Conservation (phyloP, 2,113 vertebrate genomes). For the Numenius arquata region DNA sequence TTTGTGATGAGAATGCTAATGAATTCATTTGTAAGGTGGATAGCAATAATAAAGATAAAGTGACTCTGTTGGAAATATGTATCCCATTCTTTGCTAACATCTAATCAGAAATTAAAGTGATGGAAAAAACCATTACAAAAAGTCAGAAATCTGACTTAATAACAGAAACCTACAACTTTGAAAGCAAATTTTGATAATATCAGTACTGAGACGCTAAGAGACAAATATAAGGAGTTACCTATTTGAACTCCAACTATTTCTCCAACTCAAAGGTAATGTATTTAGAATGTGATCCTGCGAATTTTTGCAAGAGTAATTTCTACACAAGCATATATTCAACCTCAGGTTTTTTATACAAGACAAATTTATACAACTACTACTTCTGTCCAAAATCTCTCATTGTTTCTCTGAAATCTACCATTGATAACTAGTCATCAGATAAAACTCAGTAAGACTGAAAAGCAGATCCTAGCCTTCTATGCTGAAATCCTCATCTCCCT, state of each 20-base stretch:
- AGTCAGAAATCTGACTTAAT: not conserved
- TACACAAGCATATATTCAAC: not conserved
- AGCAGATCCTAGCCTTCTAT: not conserved
- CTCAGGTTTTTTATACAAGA: not conserved
- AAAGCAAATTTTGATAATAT: not conserved
- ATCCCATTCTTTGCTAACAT: not conserved
- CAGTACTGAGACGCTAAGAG: not conserved
- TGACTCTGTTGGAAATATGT: not conserved
- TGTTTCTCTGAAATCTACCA: not conserved
- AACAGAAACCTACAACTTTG: not conserved
- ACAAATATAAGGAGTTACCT: not conserved
- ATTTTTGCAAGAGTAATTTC: not conserved
- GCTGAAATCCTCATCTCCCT: not conserved
- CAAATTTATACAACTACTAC: not conserved
- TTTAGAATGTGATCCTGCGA: not conserved
- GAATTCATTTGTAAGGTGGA: not conserved
- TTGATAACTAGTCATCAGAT: not conserved
- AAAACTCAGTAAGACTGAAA: not conserved
- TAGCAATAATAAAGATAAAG: constrained; percentile 19
- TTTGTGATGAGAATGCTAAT: constrained; percentile 42
- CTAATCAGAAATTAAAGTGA: constrained; percentile 23
- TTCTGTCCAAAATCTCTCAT: not conserved
- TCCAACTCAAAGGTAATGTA: not conserved
- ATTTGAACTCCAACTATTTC: not conserved
- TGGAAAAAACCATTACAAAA: not conserved